phyloP scores from a whole-genome alignment of 2,888 invertebrate species.

The Abrostola tripartita region DNA sequence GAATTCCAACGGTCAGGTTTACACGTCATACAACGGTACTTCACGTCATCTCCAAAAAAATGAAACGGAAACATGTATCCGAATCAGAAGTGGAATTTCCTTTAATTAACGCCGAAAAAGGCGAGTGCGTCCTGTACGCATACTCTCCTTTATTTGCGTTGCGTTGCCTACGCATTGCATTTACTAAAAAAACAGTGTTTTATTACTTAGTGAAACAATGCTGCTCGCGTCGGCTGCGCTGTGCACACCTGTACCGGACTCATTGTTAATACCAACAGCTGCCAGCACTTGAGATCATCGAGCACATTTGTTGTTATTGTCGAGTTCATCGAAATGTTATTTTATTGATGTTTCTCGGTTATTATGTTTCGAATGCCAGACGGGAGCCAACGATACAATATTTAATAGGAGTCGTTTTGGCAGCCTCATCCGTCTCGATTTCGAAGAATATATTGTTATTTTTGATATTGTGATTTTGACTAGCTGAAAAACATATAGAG shows the following conservation, averaged over 20 bases:
- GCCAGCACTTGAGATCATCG: constrained; percentile 27
- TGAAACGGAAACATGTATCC: constrained; percentile 28
- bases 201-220: constrained; percentile 38
- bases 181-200: constrained; percentile 17
- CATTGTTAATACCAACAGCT: constrained; percentile 40
- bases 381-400: neutral
- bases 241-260: constrained; percentile 37
- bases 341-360: constrained; percentile 24
- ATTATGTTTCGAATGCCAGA: constrained; percentile 2
- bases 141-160: constrained; percentile 21
- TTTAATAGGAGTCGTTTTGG: neutral
- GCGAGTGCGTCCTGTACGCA: constrained; percentile 28
- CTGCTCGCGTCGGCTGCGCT: constrained; percentile 16
- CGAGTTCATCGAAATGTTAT: constrained; percentile 13
- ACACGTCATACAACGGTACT: constrained; percentile 7
- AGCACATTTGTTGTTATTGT: constrained; percentile 35
- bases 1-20: neutral
- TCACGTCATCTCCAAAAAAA: constrained; percentile 20
- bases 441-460: neutral
- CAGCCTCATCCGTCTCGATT: neutral
- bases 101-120: constrained; percentile 36
- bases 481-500: neutral
- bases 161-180: constrained; percentile 17
- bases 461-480: neutral
- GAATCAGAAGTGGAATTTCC: constrained; percentile 36